Conservation (phyloP, 2,797 vertebrate genomes). For the Phoebastria nigripes region DNA sequence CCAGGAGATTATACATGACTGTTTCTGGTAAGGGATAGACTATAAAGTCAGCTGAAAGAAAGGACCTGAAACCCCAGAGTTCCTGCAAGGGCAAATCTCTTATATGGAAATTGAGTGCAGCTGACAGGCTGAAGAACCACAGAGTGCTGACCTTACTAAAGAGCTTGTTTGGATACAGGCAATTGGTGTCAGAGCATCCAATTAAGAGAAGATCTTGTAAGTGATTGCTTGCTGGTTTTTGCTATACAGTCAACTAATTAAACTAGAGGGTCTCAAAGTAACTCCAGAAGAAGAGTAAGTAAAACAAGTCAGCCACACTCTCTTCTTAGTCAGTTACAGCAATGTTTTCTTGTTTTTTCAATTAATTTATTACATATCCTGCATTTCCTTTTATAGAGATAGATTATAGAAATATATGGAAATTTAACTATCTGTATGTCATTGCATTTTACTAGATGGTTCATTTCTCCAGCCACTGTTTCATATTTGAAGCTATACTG, state of each 20-base stretch:
- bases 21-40: background rate
- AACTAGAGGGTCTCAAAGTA: background rate
- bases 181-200: background rate
- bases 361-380: background rate
- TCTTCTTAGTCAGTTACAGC: background rate
- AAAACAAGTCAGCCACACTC: background rate
- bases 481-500: background rate
- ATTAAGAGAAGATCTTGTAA: background rate
- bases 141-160: background rate
- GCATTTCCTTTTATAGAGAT: background rate
- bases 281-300: background rate
- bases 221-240: background rate
- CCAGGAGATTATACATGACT: background rate
- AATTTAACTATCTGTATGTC: background rate
- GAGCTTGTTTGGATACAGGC: background rate
- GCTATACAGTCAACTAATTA: background rate
- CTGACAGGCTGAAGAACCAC: background rate
- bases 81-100: background rate
- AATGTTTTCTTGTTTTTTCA: background rate
- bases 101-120: rapidly evolving
- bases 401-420: background rate
- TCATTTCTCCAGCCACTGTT: background rate
- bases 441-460: background rate
- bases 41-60: background rate
- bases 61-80: background rate